Evolutionary conservation across 2,113 vertebrate genomes (phyloP), one percentile per base, ranked within the genome.

Genomic region (Passer domesticus): DNA sequence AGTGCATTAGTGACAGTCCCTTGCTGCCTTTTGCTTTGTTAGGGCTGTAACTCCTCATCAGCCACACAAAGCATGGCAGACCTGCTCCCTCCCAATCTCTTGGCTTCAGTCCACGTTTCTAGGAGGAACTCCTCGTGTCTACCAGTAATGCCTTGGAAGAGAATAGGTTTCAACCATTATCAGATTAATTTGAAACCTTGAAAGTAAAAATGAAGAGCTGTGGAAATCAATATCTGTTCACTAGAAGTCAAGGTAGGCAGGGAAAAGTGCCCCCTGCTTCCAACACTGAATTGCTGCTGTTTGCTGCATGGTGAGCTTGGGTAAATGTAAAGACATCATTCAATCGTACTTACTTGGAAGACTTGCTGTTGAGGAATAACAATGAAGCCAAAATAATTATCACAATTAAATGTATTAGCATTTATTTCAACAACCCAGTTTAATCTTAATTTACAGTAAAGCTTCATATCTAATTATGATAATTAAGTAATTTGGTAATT

Each of bases 401-500:
- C 41, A 52, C 95, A 93, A 90, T 95, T 91, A 96, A 87, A 86
- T 75, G 81, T 46, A 92, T 91, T 96, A 96, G 50, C 86, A 83
- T 83, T 95, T 94, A 96, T 91, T 96, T 96, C 95, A 92, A 56
- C 90, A 96, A 49, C 49, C 4, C 5, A 21, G 39, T 86, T 90
- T 81, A 93, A 94, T 89, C 73, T 84, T 85, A 89, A 94, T 94
- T 95, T 92, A 56, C 41, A 60, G 53, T 83, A 89, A 92, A 89
- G 53, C 83, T 90, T 93, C 10, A 35, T 87, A 35, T 94, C 39
- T 93, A 87, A 93, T 96, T 96, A 94, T 68, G 59, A 62, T 83
- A 90, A 95, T 95, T 94, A 92, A 79, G 58, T 60, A 93, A 83
- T 92, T 96, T 95, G 56, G 69, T 89, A 96, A 95, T 94, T 93